phyloP scores from a whole-genome alignment of 2,113 vertebrate genomes.

The Nothoprocta perdicaria region DNA sequence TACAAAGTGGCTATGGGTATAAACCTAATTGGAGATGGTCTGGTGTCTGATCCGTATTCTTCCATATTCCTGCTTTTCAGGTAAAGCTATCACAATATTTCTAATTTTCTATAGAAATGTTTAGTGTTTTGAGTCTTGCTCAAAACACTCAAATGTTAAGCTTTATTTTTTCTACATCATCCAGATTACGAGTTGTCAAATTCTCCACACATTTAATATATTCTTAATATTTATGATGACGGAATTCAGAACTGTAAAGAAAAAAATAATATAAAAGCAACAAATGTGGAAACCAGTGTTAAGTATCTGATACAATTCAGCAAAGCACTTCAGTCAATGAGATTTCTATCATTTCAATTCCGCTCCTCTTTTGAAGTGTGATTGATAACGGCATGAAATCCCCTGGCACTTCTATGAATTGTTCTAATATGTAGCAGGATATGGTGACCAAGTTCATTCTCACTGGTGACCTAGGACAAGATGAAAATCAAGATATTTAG shows the following conservation, averaged over 20 bases:
- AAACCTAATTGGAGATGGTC: background rate
- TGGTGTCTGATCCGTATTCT: background rate
- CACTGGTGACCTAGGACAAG: background rate
- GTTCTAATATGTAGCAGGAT: background rate
- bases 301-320: background rate
- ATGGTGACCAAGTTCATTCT: conserved; percentile 24
- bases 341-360: conserved; percentile 20
- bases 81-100: background rate
- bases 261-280: background rate
- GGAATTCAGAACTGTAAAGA: background rate
- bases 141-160: background rate
- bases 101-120: background rate
- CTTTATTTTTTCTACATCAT: background rate
- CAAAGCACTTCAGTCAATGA: background rate
- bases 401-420: background rate
- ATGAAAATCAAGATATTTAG: conserved; percentile 12
- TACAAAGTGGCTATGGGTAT: background rate
- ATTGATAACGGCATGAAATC: conserved; percentile 10
- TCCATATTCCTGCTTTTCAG: background rate
- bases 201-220: background rate
- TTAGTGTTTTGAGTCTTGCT: background rate
- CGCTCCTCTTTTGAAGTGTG: background rate
- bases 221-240: background rate
- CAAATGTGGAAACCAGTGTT: background rate
- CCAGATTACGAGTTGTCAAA: background rate